These are phyloP conservation scores for Apocrypta bakeri DNA, from an alignment of 1,140 invertebrate genomes.

Conservation along the genomic window DNA sequence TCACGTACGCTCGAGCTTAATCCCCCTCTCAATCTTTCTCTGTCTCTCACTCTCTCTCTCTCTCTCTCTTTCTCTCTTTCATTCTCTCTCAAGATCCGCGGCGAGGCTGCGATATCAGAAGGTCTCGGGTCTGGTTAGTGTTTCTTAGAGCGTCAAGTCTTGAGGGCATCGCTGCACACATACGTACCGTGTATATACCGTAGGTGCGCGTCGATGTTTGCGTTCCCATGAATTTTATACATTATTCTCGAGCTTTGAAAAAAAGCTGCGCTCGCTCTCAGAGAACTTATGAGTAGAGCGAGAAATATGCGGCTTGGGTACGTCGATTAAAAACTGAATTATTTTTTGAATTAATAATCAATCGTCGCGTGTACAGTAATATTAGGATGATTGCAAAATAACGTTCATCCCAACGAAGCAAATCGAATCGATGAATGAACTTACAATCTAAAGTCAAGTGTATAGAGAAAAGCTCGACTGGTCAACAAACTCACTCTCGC, in stretches of 20 bases:
- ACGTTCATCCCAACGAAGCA: too few relatives aligned
- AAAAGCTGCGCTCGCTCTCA: neutral
- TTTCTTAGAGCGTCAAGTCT: neutral
- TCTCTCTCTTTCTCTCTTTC: neutral
- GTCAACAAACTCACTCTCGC: constrained; percentile 34
- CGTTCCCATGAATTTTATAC: constrained; percentile 21
- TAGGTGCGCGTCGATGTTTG: neutral
- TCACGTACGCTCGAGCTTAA: constrained; percentile 8
- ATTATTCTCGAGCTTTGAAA: neutral
- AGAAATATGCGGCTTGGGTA: too few relatives aligned
- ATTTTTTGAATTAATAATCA: too few relatives aligned
- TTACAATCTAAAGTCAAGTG: neutral
- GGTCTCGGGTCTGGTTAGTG: constrained; percentile 36
- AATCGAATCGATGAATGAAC: neutral
- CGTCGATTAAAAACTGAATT: too few relatives aligned
- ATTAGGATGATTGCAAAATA: too few relatives aligned
- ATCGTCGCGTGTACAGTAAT: too few relatives aligned
- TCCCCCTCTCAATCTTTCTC: neutral
- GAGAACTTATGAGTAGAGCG: too few relatives aligned
- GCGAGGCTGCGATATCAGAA: neutral
- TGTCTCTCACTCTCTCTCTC: neutral
- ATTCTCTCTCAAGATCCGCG: neutral
- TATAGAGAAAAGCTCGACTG: neutral
- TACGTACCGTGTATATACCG: neutral
- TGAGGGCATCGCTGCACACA: neutral